phyloP scores from a whole-genome alignment of 2,113 vertebrate genomes.

The Neopipo cinnamomea region DNA sequence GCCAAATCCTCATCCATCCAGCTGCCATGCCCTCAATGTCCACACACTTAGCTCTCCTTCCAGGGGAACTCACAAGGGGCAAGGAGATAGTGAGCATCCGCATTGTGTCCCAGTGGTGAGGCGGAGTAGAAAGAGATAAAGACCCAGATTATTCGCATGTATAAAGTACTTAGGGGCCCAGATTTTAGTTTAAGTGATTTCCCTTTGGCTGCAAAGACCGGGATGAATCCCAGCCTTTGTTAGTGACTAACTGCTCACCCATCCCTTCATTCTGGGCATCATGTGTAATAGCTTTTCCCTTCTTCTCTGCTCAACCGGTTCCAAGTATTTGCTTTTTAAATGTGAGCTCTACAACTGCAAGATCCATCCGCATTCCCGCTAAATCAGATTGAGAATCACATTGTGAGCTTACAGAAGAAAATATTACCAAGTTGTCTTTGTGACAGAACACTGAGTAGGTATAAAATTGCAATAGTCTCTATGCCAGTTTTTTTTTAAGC shows the following conservation, averaged over 20 bases:
- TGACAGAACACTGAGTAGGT: slow-evolving; percentile 78
- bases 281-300: not conserved
- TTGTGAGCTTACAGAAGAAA: slow-evolving; percentile 68
- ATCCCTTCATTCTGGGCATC: not conserved
- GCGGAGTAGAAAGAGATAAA: slow-evolving; percentile 16
- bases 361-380: slow-evolving; percentile 36
- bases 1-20: not conserved
- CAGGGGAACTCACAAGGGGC: not conserved
- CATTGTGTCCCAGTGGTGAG: not conserved
- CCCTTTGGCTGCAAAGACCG: not conserved
- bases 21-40: not conserved
- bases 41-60: not conserved
- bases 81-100: not conserved
- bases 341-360: slow-evolving; percentile 44
- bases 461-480: slow-evolving; percentile 71
- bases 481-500: slow-evolving; percentile 67
- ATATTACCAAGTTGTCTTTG: slow-evolving; percentile 77
- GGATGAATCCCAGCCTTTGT: slow-evolving; percentile 10
- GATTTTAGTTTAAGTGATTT: slow-evolving; percentile 16
- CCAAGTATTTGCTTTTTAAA: slow-evolving; percentile 56
- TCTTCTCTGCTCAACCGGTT: slow-evolving; percentile 59
- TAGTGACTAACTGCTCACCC: not conserved
- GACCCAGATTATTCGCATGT: not conserved
- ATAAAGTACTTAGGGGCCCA: slow-evolving; percentile 16
- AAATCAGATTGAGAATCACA: slow-evolving; percentile 71